A percentile compares a stretch with the other conserved stretches of the same genome.
Evolutionary conservation across 2,888 invertebrate genomes (phyloP).

Genomic region (Hypomecis atomaria): DNA sequence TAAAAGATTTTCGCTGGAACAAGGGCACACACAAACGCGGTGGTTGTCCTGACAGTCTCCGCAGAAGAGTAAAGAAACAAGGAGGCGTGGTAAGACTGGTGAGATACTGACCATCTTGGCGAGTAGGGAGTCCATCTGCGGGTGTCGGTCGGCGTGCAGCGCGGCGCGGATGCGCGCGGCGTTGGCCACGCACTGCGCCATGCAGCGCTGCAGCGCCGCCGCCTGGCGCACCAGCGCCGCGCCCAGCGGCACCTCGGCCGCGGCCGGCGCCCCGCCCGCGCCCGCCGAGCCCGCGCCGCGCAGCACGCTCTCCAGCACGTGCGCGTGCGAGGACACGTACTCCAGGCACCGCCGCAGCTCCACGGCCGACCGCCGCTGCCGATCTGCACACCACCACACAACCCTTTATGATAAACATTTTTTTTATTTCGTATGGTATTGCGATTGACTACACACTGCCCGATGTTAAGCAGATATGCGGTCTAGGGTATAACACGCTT

Average conservation of each 20-base stretch:
- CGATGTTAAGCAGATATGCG: too few relatives aligned
- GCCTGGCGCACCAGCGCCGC: constrained; percentile 76
- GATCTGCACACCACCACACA: constrained; percentile 57
- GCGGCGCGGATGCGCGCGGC: constrained; percentile 74
- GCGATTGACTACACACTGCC: too few relatives aligned
- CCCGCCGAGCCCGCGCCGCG: constrained; percentile 59
- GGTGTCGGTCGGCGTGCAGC: constrained; percentile 73
- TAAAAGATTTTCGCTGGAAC: too few relatives aligned
- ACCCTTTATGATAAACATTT: not conserved
- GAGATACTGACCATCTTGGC: constrained; percentile 76
- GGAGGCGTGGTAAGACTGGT: not conserved
- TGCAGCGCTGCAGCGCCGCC: constrained; percentile 78
- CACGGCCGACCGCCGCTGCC: constrained; percentile 73
- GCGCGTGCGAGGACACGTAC: constrained; percentile 78
- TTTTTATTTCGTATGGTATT: too few relatives aligned
- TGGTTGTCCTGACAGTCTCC: too few relatives aligned
- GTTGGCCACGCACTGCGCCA: constrained; percentile 80
- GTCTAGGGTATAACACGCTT: too few relatives aligned
- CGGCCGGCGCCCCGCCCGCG: constrained; percentile 40
- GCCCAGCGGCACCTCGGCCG: constrained; percentile 65
- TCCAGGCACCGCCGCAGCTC: constrained; percentile 80
- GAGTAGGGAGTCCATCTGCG: constrained; percentile 80
- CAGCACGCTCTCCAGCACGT: constrained; percentile 76
- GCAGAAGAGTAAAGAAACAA: too few relatives aligned
- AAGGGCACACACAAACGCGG: too few relatives aligned